phyloP scores from a whole-genome alignment of 2,888 invertebrate genomes.

The Eristalis pertinax region DNA sequence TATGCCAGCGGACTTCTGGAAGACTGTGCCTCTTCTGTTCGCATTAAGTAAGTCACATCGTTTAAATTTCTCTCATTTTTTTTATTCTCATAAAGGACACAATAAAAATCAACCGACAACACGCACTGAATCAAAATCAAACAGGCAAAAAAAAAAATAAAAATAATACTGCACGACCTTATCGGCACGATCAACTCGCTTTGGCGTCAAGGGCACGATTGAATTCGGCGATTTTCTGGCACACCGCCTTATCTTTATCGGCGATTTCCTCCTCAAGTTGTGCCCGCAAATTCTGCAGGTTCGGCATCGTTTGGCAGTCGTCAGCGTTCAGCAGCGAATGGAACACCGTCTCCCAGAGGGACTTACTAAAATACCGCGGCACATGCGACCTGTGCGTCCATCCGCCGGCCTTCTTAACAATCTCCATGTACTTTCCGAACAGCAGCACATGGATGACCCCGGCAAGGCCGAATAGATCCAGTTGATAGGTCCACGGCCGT shows the following conservation, averaged over 20 bases:
- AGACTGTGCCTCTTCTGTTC: no score
- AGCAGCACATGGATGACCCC: conserved; percentile 93
- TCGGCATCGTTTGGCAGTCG: conserved; percentile 89
- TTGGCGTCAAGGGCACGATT: conserved; percentile 76
- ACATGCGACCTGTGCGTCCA: conserved; percentile 78
- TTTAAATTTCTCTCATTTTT: neutral
- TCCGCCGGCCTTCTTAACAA: conserved; percentile 82
- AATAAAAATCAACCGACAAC: neutral
- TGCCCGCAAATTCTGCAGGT: conserved; percentile 82
- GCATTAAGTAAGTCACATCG: neutral
- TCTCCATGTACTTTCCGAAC: conserved; percentile 94
- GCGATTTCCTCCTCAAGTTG: conserved; percentile 78
- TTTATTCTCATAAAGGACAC: neutral
- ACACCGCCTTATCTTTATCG: conserved; percentile 77
- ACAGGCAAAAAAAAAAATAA: neutral
- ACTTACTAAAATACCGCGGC: conserved; percentile 85
- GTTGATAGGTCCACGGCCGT: conserved; percentile 96
- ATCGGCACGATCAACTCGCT: neutral
- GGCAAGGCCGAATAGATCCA: conserved; percentile 94
- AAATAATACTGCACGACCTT: neutral
- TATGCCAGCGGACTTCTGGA: no score
- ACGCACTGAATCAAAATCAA: neutral
- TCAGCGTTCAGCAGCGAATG: conserved; percentile 90
- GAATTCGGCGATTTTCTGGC: conserved; percentile 78
- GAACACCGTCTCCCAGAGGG: conserved; percentile 91